Evolutionary conservation across 2,797 vertebrate genomes (phyloP).

Genomic region (Platyrinchus mystaceus): DNA sequence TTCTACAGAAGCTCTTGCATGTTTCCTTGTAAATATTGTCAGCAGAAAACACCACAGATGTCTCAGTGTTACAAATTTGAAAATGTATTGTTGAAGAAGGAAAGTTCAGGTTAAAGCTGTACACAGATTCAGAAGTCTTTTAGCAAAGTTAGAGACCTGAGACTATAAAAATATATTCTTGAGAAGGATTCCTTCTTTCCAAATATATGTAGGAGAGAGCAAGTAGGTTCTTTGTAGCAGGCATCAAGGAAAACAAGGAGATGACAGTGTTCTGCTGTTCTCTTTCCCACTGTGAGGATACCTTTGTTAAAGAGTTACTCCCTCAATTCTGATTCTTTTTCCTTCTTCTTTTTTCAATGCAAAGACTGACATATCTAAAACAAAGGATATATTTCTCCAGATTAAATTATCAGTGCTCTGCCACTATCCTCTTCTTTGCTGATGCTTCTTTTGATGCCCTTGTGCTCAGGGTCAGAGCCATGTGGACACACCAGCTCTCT

Average conservation of each 20-base stretch:
- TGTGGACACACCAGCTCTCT: neutral
- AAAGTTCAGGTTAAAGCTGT: neutral
- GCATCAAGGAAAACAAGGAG: conserved; percentile 11
- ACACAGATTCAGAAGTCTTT: neutral
- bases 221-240: conserved; percentile 32
- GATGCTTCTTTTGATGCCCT: neutral
- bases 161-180: neutral
- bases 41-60: neutral
- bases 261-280: neutral
- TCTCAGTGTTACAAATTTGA: neutral
- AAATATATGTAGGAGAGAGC: conserved; percentile 3
- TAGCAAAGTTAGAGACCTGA: neutral
- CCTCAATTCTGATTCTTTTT: neutral
- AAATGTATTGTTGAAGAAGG: neutral
- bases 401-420: neutral
- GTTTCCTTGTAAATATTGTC: neutral
- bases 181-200: neutral
- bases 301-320: neutral
- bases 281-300: neutral
- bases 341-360: neutral
- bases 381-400: neutral
- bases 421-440: neutral
- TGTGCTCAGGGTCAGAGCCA: neutral
- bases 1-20: neutral
- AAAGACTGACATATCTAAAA: neutral